Base-by-base conservation (phyloP, 2,888 invertebrate species). In the Drosophila koepferae region DNA sequence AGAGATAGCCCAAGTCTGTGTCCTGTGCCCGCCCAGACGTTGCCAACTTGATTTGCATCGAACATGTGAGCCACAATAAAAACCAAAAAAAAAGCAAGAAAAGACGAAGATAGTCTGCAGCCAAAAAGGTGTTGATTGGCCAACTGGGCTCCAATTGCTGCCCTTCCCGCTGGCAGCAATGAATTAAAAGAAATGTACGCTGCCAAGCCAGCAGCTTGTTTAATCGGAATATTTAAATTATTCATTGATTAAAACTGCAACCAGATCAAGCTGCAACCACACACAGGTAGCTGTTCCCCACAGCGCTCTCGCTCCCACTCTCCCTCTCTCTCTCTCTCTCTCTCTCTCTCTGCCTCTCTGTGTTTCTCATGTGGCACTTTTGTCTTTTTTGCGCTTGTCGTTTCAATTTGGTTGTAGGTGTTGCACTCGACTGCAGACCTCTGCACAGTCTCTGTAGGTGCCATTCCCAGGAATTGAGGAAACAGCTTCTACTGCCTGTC, bases 181-280 rank as follows among this genome's bases (percentile, higher is more conserved):
- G 86, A 86, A 90, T 90, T 86, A 90, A 90, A 90, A 86, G 91
- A 88, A 82, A 88, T 88, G 86, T 89, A 69, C 60, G 76, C 69
- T 67, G 77, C 72, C 72, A 65, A 44, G 61, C 38, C 65, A 65
- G 68, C 63, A 68, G 72, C 83, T 88, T 83, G 86, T 86, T 90
- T 90, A 91, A 91, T 91, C 92, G 86, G 86, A 91, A 91, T 92
- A 91, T 92, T 91, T 91, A 92, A 91, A 92, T 92, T 90, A 91
- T 91, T 84, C 81, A 74, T 90, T 91, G 91, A 91, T 92, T 92
- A 92, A 92, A 91, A 89, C 86, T 82, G 84, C 34, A 72, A 73
- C 61, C 60, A 59, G 84, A 86, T 86, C 70, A 63, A 48, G 46
- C 65, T 51, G 60, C 44, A 46, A 54, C 62, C 58, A 62, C 61